Evolutionary conservation across 2,888 invertebrate species (phyloP), one percentile per base, ranked within the genome.

Genomic region (Dinocampus coccinellae): DNA sequence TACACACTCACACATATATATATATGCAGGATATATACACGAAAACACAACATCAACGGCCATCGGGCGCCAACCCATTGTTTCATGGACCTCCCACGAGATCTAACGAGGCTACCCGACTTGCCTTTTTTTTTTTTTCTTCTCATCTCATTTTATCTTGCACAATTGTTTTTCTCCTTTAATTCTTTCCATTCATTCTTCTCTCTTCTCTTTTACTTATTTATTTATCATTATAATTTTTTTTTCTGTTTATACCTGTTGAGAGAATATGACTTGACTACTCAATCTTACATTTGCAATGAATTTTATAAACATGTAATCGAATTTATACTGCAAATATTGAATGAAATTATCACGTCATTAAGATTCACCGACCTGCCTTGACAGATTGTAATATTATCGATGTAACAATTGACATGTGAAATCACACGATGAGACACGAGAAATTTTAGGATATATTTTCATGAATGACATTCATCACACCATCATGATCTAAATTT

Each of bases 21-120:
- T 22, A 55, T 57, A 57, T 36, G 57, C 29, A 53, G 36, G 55
- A 39, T 53, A 69, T 57, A 73, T 47, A 61, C 60, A 72, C 63
- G 52, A 66, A 58, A 60, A 52, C 34, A 72, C 39, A 7, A 20
- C 33, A 52, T 65, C 73, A 71, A 70, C 76, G 68, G 75, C 69
- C 79, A 76, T 70, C 79, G 79, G 79, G 79, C 78, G 79, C 81
- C 78, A 77, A 78, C 64, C 83, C 77, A 83, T 83, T 84, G 83
- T 84, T 81, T 77, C 76, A 78, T 75, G 79, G 78, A 81, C 82
- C 81, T 82, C 79, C 80, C 80, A 77, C 76, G 76, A 77, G 78
- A 81, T 81, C 79, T 81, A 80, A 80, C 81, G 79, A 81, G 78
- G 77, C 77, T 76, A 75, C 75, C 77, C 68, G 63, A 29, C 67